Percentiles rank a stretch among this genome's conserved stretches.
These are phyloP conservation scores for Oreochromis tanganicae DNA, from an alignment of 2,113 vertebrate genomes.

Conservation along the genomic window DNA sequence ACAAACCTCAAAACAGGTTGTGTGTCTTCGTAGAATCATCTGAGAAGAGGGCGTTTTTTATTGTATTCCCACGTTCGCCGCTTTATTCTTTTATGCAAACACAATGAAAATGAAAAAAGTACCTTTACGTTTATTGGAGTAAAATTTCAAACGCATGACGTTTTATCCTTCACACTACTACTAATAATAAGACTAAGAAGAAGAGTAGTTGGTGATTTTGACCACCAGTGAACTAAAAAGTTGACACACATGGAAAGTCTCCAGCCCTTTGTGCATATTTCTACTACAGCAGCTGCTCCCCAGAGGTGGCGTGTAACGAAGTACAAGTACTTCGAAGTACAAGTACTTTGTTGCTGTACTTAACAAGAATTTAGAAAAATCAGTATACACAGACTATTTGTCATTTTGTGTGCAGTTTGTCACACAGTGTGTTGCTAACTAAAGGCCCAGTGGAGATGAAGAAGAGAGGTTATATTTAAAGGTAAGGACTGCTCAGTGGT, in stretches of 20 bases:
- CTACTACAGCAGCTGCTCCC: neutral
- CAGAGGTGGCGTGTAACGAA: neutral
- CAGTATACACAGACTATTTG: neutral
- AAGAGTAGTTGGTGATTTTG: neutral
- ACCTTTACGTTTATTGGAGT: neutral
- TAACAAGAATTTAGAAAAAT: neutral
- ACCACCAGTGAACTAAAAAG: neutral
- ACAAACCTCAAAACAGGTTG: neutral
- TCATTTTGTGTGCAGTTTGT: neutral
- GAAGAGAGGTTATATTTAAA: neutral
- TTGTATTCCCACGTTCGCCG: neutral
- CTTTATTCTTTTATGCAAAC: neutral
- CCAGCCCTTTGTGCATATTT: neutral
- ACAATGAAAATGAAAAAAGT: neutral
- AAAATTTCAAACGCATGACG: neutral
- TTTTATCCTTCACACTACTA: accelerated
- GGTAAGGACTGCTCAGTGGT: neutral
- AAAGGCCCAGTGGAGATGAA: neutral
- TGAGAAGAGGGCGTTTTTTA: neutral
- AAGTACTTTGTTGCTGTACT: neutral
- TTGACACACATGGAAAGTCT: neutral
- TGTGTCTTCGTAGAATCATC: neutral
- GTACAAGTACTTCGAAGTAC: neutral
- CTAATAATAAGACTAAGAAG: neutral
- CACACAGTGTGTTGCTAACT: neutral